A percentile compares a stretch with the other conserved stretches of the same genome.
phyloP scores from a whole-genome alignment of 2,888 invertebrate species.

The Carterocephalus palaemon region DNA sequence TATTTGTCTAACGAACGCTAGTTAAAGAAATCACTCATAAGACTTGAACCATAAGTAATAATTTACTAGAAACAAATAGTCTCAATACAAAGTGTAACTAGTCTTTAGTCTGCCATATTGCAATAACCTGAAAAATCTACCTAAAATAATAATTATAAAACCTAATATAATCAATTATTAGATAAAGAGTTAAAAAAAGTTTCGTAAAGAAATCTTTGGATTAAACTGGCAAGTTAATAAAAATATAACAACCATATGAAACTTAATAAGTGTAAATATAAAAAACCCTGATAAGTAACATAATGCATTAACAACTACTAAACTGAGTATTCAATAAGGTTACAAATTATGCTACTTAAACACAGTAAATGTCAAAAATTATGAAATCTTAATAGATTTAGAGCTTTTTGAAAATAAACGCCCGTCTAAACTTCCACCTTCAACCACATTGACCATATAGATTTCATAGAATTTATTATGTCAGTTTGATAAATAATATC shows the following conservation, averaged over 20 bases:
- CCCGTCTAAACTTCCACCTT: background rate
- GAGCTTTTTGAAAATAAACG: background rate
- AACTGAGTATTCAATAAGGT: slow-evolving; percentile 12
- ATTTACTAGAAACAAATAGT: no score
- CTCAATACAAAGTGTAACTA: no score
- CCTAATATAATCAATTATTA: slow-evolving; percentile 10
- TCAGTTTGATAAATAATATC: no score
- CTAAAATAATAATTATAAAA: background rate
- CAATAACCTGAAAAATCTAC: background rate
- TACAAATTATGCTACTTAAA: background rate
- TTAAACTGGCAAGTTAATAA: slow-evolving; percentile 61
- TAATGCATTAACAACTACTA: slow-evolving; percentile 38
- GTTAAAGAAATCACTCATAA: no score
- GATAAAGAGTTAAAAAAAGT: slow-evolving; percentile 21
- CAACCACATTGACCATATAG: background rate
- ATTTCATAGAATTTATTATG: no score
- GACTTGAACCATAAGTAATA: no score
- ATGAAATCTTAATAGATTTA: background rate
- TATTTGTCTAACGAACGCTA: no score
- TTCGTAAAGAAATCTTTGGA: slow-evolving; percentile 63
- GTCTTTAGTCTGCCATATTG: no score
- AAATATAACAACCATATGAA: slow-evolving; percentile 46
- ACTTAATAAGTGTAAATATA: slow-evolving; percentile 43
- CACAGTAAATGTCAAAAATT: background rate
- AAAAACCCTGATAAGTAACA: slow-evolving; percentile 54